phyloP scores from a whole-genome alignment of 2,113 vertebrate genomes.

The Dermatemys mawii region DNA sequence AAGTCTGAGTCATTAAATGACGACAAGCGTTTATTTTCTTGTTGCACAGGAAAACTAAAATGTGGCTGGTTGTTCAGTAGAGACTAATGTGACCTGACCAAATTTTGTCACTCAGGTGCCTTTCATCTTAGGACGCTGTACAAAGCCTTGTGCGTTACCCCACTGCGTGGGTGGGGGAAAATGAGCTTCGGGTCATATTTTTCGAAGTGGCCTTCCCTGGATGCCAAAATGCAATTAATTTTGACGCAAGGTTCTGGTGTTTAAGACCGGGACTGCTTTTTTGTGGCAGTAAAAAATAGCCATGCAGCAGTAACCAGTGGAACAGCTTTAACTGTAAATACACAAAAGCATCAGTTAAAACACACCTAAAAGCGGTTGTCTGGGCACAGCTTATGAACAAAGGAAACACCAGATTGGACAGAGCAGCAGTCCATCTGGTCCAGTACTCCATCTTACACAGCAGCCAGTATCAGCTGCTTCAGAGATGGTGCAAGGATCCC shows the following conservation, averaged over 20 bases:
- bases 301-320: neutral
- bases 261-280: neutral
- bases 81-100: neutral
- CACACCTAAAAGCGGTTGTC: neutral
- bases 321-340: neutral
- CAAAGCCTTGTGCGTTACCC: fast-evolving
- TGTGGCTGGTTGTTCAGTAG: neutral
- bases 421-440: neutral
- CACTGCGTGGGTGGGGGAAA: neutral
- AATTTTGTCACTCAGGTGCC: fast-evolving
- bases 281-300: neutral
- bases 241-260: fast-evolving
- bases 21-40: neutral
- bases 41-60: neutral
- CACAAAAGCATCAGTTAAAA: neutral
- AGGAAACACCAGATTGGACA: neutral
- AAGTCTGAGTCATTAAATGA: constrained; percentile 13
- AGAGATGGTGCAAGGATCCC: neutral
- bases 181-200: neutral
- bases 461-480: neutral
- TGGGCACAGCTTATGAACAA: neutral
- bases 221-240: neutral
- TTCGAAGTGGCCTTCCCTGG: fast-evolving
- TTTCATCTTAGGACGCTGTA: neutral
- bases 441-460: neutral